Evolutionary conservation across 2,113 vertebrate species (phyloP), one percentile per base, ranked within the genome.

Genomic region (Hippocampus guttulatus): DNA sequence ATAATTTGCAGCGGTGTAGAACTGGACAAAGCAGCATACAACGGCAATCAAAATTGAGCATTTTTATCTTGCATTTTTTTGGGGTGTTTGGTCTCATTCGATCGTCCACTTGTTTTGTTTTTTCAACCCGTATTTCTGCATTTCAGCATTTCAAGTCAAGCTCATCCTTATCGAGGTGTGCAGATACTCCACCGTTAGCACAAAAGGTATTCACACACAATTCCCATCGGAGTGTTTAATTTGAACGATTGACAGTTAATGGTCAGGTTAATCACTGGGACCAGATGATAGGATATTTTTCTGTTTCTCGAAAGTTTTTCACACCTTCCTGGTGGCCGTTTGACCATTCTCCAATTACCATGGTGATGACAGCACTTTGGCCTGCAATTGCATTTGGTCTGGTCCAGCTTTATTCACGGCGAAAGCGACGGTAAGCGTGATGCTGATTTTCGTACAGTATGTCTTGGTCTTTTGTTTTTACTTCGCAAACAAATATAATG

Each of bases 251-350:
- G 40, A 70, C 41, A 18, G 71, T 40, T 67, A 41, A 30, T 16
- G 8, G 33, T 38, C 33, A 38, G 0, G 33, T 6, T 33, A 2
- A 4, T 6, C 8, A 40, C 1, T n/a, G 21, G 4, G 62, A 69
- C 51, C 5, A 64, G 30, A 45, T 41, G 47, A 9, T 38, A 23
- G 0, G 8, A 64, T 64, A 5, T 47, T 21, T 55, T 60, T 0
- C 12, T 51, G 11, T 45, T 73, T 74, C 2, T 43, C 41, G 62
- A 27, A 83, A 91, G 92, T 77, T 83, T 72, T 78, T 95, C 92
- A 94, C 89, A 88, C 91, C 93, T 3, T 92, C 93, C 0, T 95
- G 94, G 95, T 96, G 95, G 95, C 95, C 94, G 73, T 95, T 95
- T n/a, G 89, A 93, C 71, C 81, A 93, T 74, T 95, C 94, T 80